phyloP scores from a whole-genome alignment of 2,888 invertebrate genomes.

The Dromius quadrimaculatus region DNA sequence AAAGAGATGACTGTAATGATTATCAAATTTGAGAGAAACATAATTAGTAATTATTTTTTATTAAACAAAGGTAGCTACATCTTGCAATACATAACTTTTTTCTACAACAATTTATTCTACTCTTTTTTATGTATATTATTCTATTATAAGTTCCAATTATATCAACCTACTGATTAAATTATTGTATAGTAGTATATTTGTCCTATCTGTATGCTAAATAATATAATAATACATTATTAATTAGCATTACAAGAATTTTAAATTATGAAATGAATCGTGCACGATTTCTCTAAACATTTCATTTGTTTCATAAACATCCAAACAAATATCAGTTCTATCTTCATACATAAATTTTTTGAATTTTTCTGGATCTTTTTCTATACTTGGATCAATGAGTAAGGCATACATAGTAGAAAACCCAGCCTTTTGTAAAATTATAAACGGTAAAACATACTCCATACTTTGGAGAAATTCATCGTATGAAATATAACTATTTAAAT shows the following conservation, averaged over 20 bases:
- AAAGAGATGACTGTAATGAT: too few species aligned
- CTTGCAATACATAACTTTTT: too few species aligned
- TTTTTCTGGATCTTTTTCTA: neutral
- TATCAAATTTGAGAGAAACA: too few species aligned
- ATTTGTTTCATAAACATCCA: conserved; percentile 10
- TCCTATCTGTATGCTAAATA: too few species aligned
- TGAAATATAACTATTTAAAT: conserved; percentile 13
- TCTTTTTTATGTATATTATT: too few species aligned
- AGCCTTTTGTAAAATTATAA: conserved; percentile 11
- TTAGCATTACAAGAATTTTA: conserved; percentile 33
- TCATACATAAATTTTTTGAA: conserved; percentile 38
- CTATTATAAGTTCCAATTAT: too few species aligned
- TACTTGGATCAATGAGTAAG: neutral
- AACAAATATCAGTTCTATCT: conserved; percentile 15
- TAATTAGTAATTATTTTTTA: too few species aligned
- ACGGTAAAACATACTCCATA: conserved; percentile 21
- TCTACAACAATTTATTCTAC: too few species aligned
- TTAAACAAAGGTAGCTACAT: too few species aligned
- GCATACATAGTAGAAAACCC: neutral
- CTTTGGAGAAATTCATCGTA: conserved; percentile 32
- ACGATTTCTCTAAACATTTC: conserved; percentile 12
- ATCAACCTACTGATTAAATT: too few species aligned
- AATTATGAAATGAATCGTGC: conserved; percentile 8
- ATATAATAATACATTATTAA: too few species aligned
- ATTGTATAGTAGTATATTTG: too few species aligned